Percentiles rank a stretch among this genome's conserved stretches.
Evolutionary conservation across 2,797 vertebrate species (phyloP).

Genomic region (Chaunax sp.): DNA sequence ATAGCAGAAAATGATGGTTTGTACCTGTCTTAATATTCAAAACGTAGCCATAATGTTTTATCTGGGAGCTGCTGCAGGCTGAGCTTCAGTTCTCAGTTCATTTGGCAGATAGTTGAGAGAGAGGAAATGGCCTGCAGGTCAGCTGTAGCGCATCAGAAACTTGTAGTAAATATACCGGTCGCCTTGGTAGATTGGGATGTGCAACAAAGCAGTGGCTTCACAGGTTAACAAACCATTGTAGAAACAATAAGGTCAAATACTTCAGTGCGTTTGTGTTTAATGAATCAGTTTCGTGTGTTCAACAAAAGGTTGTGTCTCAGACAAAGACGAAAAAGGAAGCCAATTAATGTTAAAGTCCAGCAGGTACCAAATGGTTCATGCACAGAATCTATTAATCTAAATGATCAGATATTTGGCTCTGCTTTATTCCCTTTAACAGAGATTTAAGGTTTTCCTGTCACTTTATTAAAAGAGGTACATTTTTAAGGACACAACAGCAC

Average conservation of each 20-base stretch:
- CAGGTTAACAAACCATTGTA: slow-evolving; percentile 5
- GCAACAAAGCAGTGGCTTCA: slow-evolving; percentile 7
- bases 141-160: slow-evolving; percentile 41
- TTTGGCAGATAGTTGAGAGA: slow-evolving; percentile 58
- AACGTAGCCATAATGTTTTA: slow-evolving; percentile 22
- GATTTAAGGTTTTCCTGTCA: too few relatives aligned
- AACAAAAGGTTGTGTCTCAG: not conserved
- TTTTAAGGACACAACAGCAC: too few relatives aligned
- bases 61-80: slow-evolving; percentile 41
- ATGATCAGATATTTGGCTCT: too few relatives aligned
- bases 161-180: slow-evolving; percentile 32
- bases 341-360: too few relatives aligned
- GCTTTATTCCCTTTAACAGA: not conserved
- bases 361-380: too few relatives aligned
- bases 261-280: not conserved
- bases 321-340: too few relatives aligned
- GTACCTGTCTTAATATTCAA: slow-evolving; percentile 36
- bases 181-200: slow-evolving; percentile 3
- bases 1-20: slow-evolving; percentile 7
- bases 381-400: too few relatives aligned
- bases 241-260: slow-evolving; percentile 26
- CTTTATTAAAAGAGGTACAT: too few relatives aligned
- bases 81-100: slow-evolving; percentile 49
- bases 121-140: slow-evolving; percentile 52
- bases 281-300: not conserved